Base-by-base conservation (phyloP, 2,797 vertebrate species). In the Liparis tanakae region DNA sequence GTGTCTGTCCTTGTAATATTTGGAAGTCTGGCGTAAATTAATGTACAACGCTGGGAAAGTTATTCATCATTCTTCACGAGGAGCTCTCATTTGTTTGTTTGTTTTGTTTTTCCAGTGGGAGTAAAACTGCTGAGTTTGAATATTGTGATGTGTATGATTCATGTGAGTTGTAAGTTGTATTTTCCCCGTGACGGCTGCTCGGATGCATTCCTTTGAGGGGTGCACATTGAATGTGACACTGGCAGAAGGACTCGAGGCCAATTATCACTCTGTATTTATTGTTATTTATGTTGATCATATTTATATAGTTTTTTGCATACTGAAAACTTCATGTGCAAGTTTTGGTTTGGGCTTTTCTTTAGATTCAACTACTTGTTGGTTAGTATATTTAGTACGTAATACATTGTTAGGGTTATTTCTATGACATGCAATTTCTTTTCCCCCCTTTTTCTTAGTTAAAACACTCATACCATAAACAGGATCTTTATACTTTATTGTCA, bases 51-150 rank as follows among this genome's bases (percentile, higher is more conserved):
- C 90, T 91, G 91, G 93, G 85, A 64, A 90, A 92, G 93, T 94
- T 96, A 94, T 96, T 96, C 95, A 95, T 97, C 94, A 95, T 95
- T 93, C 92, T 92, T 86, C 72, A 90, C 18, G 66, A 85, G 81
- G 91, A 89, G 85, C 86, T 83, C 81, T 88, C 80, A 55, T 88
- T 86, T 93, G 93, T 88, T 93, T 95, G 83, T 93, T 84, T 88
- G 93, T 92, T 94, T 93, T 30, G 25, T 30, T 80, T 94, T 90
- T 89, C 69, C 54, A 79, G 79, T 30, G 77, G 74, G 92, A 91
- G 80, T 89, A 91, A 96, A 96, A 93, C 56, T 94, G 95, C 95
- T 96, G 94, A 96, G 87, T 94, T 90, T 92, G 87, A 88, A 92
- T 93, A 91, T 94, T 90, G 76, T 89, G 89, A 94, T 88, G 91